Base-by-base conservation (phyloP, 2,888 invertebrate species). In the Cephus spinipes region DNA sequence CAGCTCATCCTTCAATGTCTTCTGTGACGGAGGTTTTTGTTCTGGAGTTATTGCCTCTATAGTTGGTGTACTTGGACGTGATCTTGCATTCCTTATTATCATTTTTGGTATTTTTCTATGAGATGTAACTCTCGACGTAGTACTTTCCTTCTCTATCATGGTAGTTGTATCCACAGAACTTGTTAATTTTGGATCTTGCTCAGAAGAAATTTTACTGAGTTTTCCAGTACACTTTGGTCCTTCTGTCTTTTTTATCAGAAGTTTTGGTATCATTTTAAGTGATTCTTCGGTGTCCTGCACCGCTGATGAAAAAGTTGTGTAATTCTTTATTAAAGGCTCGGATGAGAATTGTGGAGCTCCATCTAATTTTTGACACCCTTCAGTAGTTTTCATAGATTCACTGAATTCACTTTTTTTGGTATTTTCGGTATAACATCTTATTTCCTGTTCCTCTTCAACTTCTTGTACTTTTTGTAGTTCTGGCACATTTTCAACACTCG, bases 41-140 rank as follows among this genome's bases (percentile, higher is more conserved):
- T 77, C 36, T 55, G 83, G 81, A 9, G 83, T 80, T 73, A 86
- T 80, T 73, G 87, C 86, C 36, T 89, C 87, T 35, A 87, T 81
- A 1, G 86, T 89, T n/a, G 91, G 91, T 0, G 91, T 91, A 11
- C 82, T 85, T 1, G 91, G 90, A 40, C 91, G 86, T 30, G 90
- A 91, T 78, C 84, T 86, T 0, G 84, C 88, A 33, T 91, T 91
- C 36, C 89, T 84, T 73, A 91, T 91, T 74, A 91, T 90, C 90
- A 91, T 91, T 80, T 91, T 91, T 71, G 91, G 91, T 84, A 91
- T 91, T 78, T 91, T 91, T 3, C 55, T 55, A 55, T 88, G 90
- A 76, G 88, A 87, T 6, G 77, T 74, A 1, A 81, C 75, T 33
- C 12, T 71, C 11, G 71, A 6, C 1, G 1, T 71, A 31, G 31